phyloP scores from a whole-genome alignment of 2,888 invertebrate genomes.

The Plagodis dolabraria region DNA sequence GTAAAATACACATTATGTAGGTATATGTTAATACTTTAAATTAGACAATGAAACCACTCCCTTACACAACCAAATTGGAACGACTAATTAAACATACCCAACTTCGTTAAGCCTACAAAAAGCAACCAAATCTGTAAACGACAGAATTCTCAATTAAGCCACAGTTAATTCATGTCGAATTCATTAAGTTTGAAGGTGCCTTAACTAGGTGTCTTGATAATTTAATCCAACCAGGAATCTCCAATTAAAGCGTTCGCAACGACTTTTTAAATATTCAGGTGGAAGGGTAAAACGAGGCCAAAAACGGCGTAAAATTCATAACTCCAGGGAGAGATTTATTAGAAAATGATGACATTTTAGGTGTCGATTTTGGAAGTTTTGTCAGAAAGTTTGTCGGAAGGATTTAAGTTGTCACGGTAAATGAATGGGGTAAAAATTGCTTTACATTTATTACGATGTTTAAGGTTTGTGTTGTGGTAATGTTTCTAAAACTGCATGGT shows the following conservation, averaged over 20 bases:
- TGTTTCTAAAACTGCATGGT: no score
- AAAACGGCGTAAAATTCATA: constrained; percentile 77
- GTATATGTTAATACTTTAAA: constrained; percentile 1
- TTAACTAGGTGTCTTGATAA: constrained; percentile 85
- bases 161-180: constrained; percentile 79
- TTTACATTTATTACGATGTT: constrained; percentile 19
- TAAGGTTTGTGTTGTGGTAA: constrained; percentile 6
- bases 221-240: constrained; percentile 82
- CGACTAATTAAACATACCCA: constrained; percentile 36
- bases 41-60: constrained; percentile 12
- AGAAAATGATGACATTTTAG: constrained; percentile 81
- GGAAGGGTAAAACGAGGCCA: constrained; percentile 73
- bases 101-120: constrained; percentile 26
- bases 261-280: constrained; percentile 83
- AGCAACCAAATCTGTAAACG: constrained; percentile 39
- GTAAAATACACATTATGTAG: not conserved
- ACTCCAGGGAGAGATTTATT: constrained; percentile 73
- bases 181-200: constrained; percentile 78
- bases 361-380: constrained; percentile 79
- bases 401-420: constrained; percentile 55
- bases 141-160: constrained; percentile 36
- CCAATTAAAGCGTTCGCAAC: constrained; percentile 83
- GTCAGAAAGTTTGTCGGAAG: constrained; percentile 56
- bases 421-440: constrained; percentile 24
- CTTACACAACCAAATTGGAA: constrained; percentile 19